Evolutionary conservation across 37 sponge, comb jelly and placozoan species (phyloP), one percentile per base, ranked within the genome.

Genomic region (Eunapius fragilis): DNA sequence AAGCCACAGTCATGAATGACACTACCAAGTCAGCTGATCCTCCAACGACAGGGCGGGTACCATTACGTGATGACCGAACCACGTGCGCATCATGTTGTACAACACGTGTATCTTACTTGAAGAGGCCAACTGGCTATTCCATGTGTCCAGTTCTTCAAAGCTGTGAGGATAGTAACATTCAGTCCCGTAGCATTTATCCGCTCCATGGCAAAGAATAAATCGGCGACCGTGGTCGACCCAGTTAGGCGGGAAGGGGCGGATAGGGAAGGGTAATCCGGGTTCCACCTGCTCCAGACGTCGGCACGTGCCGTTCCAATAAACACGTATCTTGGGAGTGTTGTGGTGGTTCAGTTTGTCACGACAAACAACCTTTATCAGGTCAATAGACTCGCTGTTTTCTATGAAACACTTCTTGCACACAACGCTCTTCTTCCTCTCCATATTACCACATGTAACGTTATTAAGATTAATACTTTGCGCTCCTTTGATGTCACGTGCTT

Each of bases 131-230:
- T 85, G 47, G 27, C 23, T 67, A 72, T 87, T 87, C 87, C 87
- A 87, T 4, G 81, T 58, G 27, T 68, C 72, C 38, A 30, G 70
- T 50, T 87, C 87, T 31, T 71, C 70, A 0, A 47, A 17, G 58
- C 87, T 78, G 75, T 87, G 87, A 48, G 87, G 58, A 80, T 28
- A 80, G 9, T 72, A 80, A 71, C 87, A 87, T 2, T 36, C 36
- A 0, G 77, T 7, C 0, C 87, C 87, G 12, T 71, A 37, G 35
- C 85, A 75, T 58, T 10, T 19, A 58, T 58, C 58, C 58, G 17
- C 14, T 19, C 58, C 58, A 19, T 17, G 58, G 22, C 58, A 58
- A 58, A 58, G 58, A 58, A 10, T 11, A 17, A 58, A 58, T 58
- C 14, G 58, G 22, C 58, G 58, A 17, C 58, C 58, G 14, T 19